Percentiles rank a stretch among this genome's conserved stretches.
These are phyloP conservation scores for Luperina nickerlii DNA, from an alignment of 2,888 invertebrate species.

Conservation along the genomic window DNA sequence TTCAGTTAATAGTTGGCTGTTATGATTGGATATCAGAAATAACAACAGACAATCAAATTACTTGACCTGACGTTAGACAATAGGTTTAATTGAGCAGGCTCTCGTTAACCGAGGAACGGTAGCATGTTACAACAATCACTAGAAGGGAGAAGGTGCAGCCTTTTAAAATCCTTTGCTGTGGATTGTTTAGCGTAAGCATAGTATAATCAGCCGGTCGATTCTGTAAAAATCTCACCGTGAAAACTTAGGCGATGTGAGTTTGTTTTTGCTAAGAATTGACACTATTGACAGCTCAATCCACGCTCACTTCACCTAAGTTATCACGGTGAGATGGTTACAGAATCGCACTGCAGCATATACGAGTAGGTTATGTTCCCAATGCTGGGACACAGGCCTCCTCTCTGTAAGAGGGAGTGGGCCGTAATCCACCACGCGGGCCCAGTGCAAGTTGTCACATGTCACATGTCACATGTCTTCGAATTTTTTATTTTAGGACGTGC, in stretches of 20 bases:
- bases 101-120: not conserved
- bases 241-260: too few relatives aligned
- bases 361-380: not conserved
- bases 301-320: too few relatives aligned
- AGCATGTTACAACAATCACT: not conserved
- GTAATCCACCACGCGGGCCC: not conserved
- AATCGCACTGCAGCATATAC: too few relatives aligned
- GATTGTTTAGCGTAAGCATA: not conserved
- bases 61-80: not conserved
- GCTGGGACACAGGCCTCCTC: not conserved
- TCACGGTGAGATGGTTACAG: too few relatives aligned
- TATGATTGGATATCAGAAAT: slow-evolving; percentile 21
- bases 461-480: too few relatives aligned
- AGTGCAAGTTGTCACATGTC: too few relatives aligned
- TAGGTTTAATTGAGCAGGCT: not conserved
- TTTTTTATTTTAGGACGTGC: too few relatives aligned
- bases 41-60: slow-evolving; percentile 3
- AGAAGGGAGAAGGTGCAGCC: not conserved
- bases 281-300: too few relatives aligned
- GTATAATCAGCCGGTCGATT: too few relatives aligned
- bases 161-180: not conserved
- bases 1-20: not conserved
- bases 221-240: too few relatives aligned
- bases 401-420: not conserved
- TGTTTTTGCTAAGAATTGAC: too few relatives aligned